Conservation (phyloP, 1,140 invertebrate genomes). For the Drosophila teissieri region DNA sequence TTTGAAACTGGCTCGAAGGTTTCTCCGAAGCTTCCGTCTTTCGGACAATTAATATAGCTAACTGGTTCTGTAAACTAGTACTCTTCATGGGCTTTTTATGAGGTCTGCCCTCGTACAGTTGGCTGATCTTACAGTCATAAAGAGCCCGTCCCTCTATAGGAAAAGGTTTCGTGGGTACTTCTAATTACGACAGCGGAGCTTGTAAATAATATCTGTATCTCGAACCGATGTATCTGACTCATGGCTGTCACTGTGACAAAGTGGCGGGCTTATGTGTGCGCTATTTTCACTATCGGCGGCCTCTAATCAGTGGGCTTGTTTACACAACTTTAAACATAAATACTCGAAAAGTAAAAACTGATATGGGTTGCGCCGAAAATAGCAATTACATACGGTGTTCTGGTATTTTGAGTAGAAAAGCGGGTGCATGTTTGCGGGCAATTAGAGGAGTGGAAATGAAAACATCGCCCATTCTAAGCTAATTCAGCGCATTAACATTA, state of each 20-base stretch:
- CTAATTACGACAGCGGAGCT: conserved; percentile 23
- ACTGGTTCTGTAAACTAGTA: conserved; percentile 32
- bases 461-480: conserved; percentile 71
- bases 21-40: conserved; percentile 46
- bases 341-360: conserved; percentile 44
- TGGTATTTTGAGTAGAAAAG: conserved; percentile 6
- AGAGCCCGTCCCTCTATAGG: conserved; percentile 10
- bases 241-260: conserved; percentile 35
- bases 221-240: conserved; percentile 29
- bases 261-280: conserved; percentile 24
- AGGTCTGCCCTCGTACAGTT: conserved; percentile 42
- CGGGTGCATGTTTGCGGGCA: conserved; percentile 43
- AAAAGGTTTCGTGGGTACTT: conserved; percentile 5
- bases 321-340: conserved; percentile 65
- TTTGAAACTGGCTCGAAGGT: conserved; percentile 42
- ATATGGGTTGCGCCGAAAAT: conserved; percentile 56
- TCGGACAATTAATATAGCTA: conserved; percentile 16
- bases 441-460: conserved; percentile 51
- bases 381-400: conserved; percentile 61
- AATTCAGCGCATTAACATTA: conserved; percentile 76
- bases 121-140: conserved; percentile 39
- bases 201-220: conserved; percentile 40
- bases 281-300: conserved; percentile 9
- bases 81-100: conserved; percentile 26
- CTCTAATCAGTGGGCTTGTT: conserved; percentile 61